A percentile compares a stretch with the other conserved stretches of the same genome.
These are phyloP conservation scores for Abrostola tripartita DNA, from an alignment of 2,888 invertebrate genomes.

Conservation along the genomic window DNA sequence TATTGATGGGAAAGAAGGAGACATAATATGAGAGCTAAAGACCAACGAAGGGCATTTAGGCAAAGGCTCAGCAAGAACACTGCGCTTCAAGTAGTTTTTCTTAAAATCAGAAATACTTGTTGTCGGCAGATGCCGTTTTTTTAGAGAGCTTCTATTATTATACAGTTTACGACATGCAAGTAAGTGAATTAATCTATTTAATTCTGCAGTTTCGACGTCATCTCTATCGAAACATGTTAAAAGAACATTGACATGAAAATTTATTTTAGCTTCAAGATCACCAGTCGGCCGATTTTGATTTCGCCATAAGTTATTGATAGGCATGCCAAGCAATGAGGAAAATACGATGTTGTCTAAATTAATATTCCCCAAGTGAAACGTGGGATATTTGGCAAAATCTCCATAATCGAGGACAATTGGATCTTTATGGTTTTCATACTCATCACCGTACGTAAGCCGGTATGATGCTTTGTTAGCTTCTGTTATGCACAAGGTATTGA, in stretches of 20 bases:
- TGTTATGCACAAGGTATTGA: conserved; percentile 71
- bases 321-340: conserved; percentile 72
- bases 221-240: conserved; percentile 79
- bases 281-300: conserved; percentile 60
- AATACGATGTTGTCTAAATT: conserved; percentile 75
- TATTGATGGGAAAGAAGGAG: conserved; percentile 69
- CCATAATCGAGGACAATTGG: conserved; percentile 78
- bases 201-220: conserved; percentile 77
- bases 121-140: conserved; percentile 66
- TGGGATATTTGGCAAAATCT: conserved; percentile 72
- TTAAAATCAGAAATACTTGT: conserved; percentile 76
- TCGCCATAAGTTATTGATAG: conserved; percentile 75
- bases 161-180: conserved; percentile 79
- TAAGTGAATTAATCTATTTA: conserved; percentile 77
- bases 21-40: conserved; percentile 50
- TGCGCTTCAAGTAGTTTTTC: conserved; percentile 79
- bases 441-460: conserved; percentile 77
- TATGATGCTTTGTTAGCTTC: conserved; percentile 70
- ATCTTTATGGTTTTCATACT: conserved; percentile 75
- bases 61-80: conserved; percentile 76
- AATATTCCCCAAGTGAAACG: conserved; percentile 78
- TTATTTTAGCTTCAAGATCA: conserved; percentile 76
- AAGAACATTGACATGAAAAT: conserved; percentile 79
- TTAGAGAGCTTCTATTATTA: conserved; percentile 79
- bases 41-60: conserved; percentile 60